A percentile compares a stretch with the other conserved stretches of the same genome.
These are phyloP conservation scores for Oscheius myriophilus DNA, from an alignment of 2,888 invertebrate genomes.

Conservation along the genomic window DNA sequence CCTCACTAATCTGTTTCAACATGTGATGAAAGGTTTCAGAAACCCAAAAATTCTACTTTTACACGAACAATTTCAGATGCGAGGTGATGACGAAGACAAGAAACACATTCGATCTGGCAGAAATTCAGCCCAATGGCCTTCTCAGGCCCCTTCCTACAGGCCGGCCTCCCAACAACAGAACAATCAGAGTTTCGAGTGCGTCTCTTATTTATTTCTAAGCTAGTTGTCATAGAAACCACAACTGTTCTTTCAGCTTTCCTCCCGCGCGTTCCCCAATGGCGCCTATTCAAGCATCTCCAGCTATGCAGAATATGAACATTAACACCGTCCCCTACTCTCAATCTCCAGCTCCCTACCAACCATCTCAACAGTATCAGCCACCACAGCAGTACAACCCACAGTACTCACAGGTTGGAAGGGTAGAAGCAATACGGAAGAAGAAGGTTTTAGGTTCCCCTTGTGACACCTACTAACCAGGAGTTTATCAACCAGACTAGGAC, in stretches of 20 bases:
- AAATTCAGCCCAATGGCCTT: constrained; percentile 45
- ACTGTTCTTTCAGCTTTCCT: constrained; percentile 5
- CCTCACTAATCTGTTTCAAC: not conserved
- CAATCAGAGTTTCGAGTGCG: constrained; percentile 25
- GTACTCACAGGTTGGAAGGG: constrained; percentile 26
- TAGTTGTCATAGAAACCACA: not conserved
- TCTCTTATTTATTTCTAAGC: not conserved
- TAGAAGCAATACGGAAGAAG: no score
- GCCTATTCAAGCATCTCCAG: constrained; percentile 19
- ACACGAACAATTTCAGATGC: constrained; percentile 57
- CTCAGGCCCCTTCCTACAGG: constrained; percentile 27
- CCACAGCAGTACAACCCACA: constrained; percentile 15
- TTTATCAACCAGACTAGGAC: constrained; percentile 34
- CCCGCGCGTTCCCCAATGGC: constrained; percentile 11
- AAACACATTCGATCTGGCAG: constrained; percentile 40
- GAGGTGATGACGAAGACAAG: constrained; percentile 50
- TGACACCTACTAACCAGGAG: constrained; percentile 46
- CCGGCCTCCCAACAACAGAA: constrained; percentile 33
- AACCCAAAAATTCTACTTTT: no score
- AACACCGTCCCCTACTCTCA: constrained; percentile 13
- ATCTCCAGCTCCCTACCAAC: constrained; percentile 12
- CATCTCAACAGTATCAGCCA: not conserved
- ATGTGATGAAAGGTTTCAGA: no score
- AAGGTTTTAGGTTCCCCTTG: constrained; percentile 34
- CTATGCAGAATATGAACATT: not conserved